Percentiles rank a stretch among this genome's conserved stretches.
Conservation (phyloP, 2,888 invertebrate genomes). For the Ephialtes manifestator region DNA sequence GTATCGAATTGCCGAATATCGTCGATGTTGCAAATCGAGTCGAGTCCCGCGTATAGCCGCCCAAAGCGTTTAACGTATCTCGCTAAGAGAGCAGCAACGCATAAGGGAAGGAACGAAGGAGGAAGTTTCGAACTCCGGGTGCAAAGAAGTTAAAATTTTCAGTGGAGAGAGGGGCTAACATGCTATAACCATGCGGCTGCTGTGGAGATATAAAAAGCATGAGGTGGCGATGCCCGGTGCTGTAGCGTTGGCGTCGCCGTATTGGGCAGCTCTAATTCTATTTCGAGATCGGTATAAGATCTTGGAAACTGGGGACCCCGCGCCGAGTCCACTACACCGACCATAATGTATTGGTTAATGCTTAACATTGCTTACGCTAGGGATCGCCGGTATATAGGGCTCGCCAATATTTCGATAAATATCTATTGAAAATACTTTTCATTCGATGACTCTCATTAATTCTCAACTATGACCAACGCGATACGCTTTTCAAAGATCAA, state of each 20-base stretch:
- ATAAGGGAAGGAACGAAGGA: slow-evolving; percentile 65
- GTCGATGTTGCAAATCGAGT: slow-evolving; percentile 26
- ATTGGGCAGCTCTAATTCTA: slow-evolving; percentile 82
- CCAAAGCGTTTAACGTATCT: background rate
- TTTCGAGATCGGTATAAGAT: slow-evolving; percentile 83
- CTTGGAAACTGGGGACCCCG: slow-evolving; percentile 67
- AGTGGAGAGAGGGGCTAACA: slow-evolving; percentile 22
- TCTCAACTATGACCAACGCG: no score
- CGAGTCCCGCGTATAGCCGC: background rate
- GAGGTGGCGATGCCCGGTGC: slow-evolving; percentile 74
- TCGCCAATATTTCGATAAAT: no score
- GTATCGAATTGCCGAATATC: background rate
- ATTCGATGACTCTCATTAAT: no score
- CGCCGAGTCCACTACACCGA: slow-evolving; percentile 29
- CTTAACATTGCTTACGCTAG: background rate
- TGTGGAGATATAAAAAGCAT: slow-evolving; percentile 78
- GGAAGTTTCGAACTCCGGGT: slow-evolving; percentile 57
- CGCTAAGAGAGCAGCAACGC: background rate
- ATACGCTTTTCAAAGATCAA: no score
- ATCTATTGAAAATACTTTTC: no score
- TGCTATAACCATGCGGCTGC: slow-evolving; percentile 50
- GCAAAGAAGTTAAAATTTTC: slow-evolving; percentile 47
- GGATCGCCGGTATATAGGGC: no score
- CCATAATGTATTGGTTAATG: slow-evolving; percentile 48
- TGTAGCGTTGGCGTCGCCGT: slow-evolving; percentile 80